Evolutionary conservation across 2,888 invertebrate species (phyloP), one percentile per base, ranked within the genome.

Genomic region (Fabriciana adippe): DNA sequence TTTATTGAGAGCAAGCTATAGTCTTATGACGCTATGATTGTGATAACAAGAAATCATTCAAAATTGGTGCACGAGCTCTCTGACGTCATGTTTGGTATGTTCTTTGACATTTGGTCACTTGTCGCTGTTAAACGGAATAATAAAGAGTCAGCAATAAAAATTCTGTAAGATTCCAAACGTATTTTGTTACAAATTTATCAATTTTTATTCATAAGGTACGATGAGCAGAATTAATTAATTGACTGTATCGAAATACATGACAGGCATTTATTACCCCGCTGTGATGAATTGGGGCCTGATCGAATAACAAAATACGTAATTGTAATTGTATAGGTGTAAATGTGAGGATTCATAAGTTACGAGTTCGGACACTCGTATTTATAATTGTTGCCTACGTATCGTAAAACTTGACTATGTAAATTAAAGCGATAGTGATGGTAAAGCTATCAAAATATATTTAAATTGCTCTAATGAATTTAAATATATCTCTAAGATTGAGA

Each of bases 151-250:
- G 56, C 55, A 63, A 75, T 73, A 75, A 74, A 75, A 73, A 73
- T 72, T 75, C 72, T 64, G 55, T 31, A 48, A 73, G 62, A 73
- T 70, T 73, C 67, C 62, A 68, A 69, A 55, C 57, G 68, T 74
- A 73, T 76, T 76, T 69, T 74, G 70, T 72, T 72, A 72, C 71
- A 64, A 73, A 69, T 69, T 69, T 66, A 72, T 72, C 68, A 66
- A 66, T 67, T 74, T 73, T 73, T 70, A 71, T 71, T 69, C 67
- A 69, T 63, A 67, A 18, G 26, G 65, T 48, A 60, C 71, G 71
- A 72, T 72, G 70, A 69, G 68, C 70, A 65, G 69, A 67, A 72
- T 69, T 72, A 69, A 73, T 74, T 74, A 72, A 73, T 71, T 64
- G 71, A 65, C 55, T 53, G 67, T 71, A 71, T 71, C 69, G 67